Conservation (phyloP, 2,888 invertebrate genomes). For the Papilio demoleus region DNA sequence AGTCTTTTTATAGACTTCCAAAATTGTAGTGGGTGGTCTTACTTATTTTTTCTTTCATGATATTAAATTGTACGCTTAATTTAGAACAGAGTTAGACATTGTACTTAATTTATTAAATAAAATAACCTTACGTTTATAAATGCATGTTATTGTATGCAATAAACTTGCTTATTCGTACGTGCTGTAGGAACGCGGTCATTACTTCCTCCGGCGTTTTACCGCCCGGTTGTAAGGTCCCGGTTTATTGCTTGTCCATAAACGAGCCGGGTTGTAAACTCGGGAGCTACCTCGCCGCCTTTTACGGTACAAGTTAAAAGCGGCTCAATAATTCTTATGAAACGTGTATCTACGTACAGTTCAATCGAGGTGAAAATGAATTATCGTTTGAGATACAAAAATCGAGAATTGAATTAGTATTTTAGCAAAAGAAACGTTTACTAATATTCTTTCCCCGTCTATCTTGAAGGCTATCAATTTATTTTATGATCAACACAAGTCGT, state of each 20-base stretch:
- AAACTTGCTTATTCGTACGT: conserved; percentile 22
- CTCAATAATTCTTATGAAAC: conserved; percentile 13
- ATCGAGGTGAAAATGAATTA: not conserved
- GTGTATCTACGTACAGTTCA: not conserved
- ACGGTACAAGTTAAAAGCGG: conserved; percentile 42
- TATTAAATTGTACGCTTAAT: too few relatives aligned
- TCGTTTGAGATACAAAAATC: not conserved
- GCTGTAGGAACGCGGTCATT: conserved; percentile 24
- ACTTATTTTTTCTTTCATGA: too few relatives aligned
- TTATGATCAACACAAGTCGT: too few relatives aligned
- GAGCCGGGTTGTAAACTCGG: conserved; percentile 69
- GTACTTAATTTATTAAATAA: not conserved
- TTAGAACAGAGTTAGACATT: not conserved
- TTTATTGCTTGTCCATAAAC: conserved; percentile 79
- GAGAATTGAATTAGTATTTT: too few relatives aligned
- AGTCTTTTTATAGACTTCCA: too few relatives aligned
- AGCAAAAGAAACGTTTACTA: too few relatives aligned
- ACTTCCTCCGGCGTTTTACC: conserved; percentile 30
- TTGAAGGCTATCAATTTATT: too few relatives aligned
- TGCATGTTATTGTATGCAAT: conserved; percentile 27
- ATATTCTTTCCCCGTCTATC: too few relatives aligned
- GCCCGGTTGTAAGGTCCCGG: conserved; percentile 63
- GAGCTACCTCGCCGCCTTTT: conserved; percentile 44
- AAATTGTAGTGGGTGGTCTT: too few relatives aligned
- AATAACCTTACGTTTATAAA: not conserved